Percentiles rank a stretch among this genome's conserved stretches.
Evolutionary conservation across 2,797 vertebrate genomes (phyloP).

Genomic region (Tachyglossus aculeatus): DNA sequence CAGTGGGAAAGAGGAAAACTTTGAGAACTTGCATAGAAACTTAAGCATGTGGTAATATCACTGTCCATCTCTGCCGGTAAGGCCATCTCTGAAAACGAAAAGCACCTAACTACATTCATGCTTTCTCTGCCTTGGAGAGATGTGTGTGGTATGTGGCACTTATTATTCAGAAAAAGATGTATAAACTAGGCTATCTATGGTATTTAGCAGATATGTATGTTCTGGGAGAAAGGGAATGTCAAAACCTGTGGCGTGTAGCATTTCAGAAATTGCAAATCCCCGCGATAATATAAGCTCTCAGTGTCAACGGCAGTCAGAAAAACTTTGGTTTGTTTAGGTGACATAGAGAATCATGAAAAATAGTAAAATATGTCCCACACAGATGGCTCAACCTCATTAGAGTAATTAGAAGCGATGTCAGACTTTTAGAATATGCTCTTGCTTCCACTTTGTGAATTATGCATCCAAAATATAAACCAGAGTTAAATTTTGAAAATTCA

Average conservation of each 20-base stretch:
- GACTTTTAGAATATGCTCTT: neutral
- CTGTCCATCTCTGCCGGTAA: conserved; percentile 31
- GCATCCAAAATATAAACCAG: neutral
- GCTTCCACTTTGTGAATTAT: neutral
- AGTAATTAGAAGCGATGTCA: neutral
- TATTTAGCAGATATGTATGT: conserved; percentile 17
- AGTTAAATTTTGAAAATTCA: too few species aligned
- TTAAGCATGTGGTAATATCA: conserved; percentile 16
- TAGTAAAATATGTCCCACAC: neutral
- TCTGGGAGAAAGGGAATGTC: conserved; percentile 24
- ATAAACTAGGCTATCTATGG: neutral
- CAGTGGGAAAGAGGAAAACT: too few species aligned
- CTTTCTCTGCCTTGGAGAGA: neutral
- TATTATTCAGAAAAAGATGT: neutral
- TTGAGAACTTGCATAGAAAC: too few species aligned
- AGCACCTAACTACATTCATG: neutral
- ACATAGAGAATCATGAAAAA: neutral
- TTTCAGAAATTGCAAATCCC: conserved; percentile 5
- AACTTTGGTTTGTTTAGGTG: neutral
- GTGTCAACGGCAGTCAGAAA: conserved; percentile 10
- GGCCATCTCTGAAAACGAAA: neutral
- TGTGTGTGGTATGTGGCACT: neutral
- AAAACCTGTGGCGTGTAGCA: conserved; percentile 7
- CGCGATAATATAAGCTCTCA: neutral
- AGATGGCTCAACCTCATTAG: neutral